Percentiles rank a stretch among this genome's conserved stretches.
Conservation (phyloP, 1,140 invertebrate genomes). For the Pararge aegeria region DNA sequence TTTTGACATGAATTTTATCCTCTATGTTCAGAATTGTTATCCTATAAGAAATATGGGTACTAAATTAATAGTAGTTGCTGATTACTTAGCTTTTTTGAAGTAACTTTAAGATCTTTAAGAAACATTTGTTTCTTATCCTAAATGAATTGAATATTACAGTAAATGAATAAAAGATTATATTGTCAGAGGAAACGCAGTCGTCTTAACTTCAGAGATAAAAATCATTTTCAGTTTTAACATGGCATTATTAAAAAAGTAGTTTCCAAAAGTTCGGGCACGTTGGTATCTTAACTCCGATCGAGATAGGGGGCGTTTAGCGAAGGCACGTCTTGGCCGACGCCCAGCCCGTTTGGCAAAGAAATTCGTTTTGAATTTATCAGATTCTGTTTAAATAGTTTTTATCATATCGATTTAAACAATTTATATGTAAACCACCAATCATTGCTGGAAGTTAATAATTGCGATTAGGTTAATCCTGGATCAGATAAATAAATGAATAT, state of each 20-base stretch:
- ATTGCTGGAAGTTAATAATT: background rate
- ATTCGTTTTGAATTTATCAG: slow-evolving; percentile 41
- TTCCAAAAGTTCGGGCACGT: slow-evolving; percentile 14
- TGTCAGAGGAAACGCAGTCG: background rate
- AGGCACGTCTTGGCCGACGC: slow-evolving; percentile 40
- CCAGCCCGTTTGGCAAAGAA: slow-evolving; percentile 48
- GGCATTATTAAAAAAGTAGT: slow-evolving; percentile 29
- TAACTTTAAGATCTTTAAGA: no score
- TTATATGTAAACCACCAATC: slow-evolving; percentile 1
- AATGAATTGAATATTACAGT: background rate
- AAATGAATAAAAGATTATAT: slow-evolving; percentile 9
- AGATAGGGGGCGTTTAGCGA: slow-evolving; percentile 48
- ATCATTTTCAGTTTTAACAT: slow-evolving; percentile 11
- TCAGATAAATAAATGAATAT: no score
- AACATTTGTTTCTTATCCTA: no score
- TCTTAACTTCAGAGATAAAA: slow-evolving; percentile 6
- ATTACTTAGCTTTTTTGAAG: no score
- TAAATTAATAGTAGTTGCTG: no score
- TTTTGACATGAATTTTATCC: no score
- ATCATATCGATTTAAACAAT: slow-evolving; percentile 17
- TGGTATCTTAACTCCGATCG: slow-evolving; percentile 33
- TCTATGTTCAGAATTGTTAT: no score
- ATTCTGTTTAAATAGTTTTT: slow-evolving; percentile 19
- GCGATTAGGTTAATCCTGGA: no score
- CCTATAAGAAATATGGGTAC: no score